Conservation (phyloP, 2,888 invertebrate species). For the Rotaria magnacalcarata region DNA sequence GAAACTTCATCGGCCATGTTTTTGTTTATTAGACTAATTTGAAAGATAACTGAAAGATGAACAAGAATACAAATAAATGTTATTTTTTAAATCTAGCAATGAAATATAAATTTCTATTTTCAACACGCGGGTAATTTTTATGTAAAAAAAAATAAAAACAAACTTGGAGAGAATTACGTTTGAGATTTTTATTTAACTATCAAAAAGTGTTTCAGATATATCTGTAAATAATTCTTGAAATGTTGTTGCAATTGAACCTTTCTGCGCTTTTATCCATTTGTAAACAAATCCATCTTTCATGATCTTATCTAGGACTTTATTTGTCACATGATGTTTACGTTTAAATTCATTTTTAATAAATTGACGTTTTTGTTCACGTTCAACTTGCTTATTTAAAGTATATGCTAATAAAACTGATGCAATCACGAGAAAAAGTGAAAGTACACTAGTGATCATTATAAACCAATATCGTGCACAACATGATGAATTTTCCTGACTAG, state of each 20-base stretch:
- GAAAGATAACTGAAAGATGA: neutral
- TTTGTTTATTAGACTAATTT: neutral
- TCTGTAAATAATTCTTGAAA: neutral
- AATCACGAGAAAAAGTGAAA: neutral
- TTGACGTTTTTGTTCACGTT: neutral
- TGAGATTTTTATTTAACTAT: neutral
- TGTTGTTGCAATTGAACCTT: neutral
- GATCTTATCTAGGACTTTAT: neutral
- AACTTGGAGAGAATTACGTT: neutral
- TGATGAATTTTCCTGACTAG: neutral
- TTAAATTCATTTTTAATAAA: neutral
- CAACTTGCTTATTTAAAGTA: neutral
- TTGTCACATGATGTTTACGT: neutral
- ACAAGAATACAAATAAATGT: neutral
- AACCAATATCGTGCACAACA: neutral
- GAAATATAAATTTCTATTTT: neutral
- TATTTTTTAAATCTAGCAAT: too few species aligned
- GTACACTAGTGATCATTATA: neutral
- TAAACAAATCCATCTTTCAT: neutral
- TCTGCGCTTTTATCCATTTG: neutral
- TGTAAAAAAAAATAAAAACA: neutral
- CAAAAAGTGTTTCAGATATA: neutral
- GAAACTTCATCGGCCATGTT: neutral
- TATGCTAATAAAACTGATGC: neutral
- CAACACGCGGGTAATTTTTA: neutral